Evolutionary conservation across 2,797 vertebrate species (phyloP).

Genomic region (Apogon talboti): DNA sequence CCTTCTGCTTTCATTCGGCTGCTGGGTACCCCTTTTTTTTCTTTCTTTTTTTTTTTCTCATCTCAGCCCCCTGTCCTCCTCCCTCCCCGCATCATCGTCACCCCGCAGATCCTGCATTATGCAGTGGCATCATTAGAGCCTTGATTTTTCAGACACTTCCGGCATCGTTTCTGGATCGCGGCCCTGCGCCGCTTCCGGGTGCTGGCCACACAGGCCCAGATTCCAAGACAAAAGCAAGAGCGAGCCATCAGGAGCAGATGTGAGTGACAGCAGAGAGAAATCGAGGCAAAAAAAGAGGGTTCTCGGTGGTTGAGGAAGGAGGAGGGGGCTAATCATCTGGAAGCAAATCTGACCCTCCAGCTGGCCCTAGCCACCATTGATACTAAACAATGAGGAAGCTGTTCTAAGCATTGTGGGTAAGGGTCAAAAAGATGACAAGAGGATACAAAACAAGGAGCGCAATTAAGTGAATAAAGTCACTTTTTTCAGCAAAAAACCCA

Average conservation of each 20-base stretch:
- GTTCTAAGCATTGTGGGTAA: conserved; percentile 25
- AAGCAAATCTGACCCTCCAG: conserved; percentile 76
- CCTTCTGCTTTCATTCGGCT: conserved; percentile 81
- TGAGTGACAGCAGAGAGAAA: conserved; percentile 71
- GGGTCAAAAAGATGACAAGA: conserved; percentile 32
- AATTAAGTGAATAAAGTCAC: no score
- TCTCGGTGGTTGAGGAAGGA: conserved; percentile 58
- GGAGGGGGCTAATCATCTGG: conserved; percentile 89
- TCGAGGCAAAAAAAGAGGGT: conserved; percentile 64
- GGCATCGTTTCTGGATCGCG: conserved; percentile 84
- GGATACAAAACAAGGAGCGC: no score
- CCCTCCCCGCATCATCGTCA: conserved; percentile 24
- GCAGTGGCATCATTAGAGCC: conserved; percentile 90
- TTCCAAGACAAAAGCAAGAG: conserved; percentile 75
- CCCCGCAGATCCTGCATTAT: conserved; percentile 91
- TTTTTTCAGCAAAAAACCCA: no score
- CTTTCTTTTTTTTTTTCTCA: conserved; percentile 64
- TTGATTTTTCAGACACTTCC: conserved; percentile 84
- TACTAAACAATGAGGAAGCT: conserved; percentile 65
- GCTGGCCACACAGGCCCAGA: conserved; percentile 14
- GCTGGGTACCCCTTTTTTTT: conserved; percentile 83
- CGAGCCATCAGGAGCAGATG: conserved; percentile 53
- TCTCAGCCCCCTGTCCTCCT: background rate
- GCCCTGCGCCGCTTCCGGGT: conserved; percentile 86
- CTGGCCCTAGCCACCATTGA: conserved; percentile 66